Base-by-base conservation (phyloP, 2,113 vertebrate species). In the Coturnix japonica region DNA sequence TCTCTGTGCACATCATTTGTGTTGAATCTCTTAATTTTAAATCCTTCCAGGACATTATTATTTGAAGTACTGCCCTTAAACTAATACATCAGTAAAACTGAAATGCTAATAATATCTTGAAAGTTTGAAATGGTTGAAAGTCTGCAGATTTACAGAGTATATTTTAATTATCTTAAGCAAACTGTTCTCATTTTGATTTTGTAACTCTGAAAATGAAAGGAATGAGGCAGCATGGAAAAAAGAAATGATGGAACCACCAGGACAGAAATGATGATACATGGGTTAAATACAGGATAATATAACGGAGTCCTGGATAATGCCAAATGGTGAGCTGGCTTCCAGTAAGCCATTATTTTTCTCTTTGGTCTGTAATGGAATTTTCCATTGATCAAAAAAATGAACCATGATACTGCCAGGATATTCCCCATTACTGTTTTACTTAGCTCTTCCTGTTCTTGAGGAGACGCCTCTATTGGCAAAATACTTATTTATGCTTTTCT, bases 161-260 rank as follows among this genome's bases (percentile, higher is more conserved):
- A 3, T 56, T 91, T 60, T 80, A 80, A 85, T 94, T 88, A 71
- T 51, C 56, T 78, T 76, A 54, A 78, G 59, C 69, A 91, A 91
- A 79, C 44, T 91, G 46, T 91, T 96, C 88, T 41, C 3, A 28
- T 95, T 96, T 95, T 56, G 88, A 15, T 89, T 88, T 71, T 90
- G 46, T 37, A 67, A 54, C 66, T 85, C 18, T 72, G 81, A 57
- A 81, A 95, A 76, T 79, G 16, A 69, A 92, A 94, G 89, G 46
- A 95, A 10, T 44, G 93, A 93, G 73, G 88, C 44, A 89, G 64
- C 7, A 20, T 76, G 28, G 70, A 90, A 91, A 53, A 84, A 89
- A 72, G 88, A 91, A 96, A 85, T 90, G 5, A 88, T 61, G 83
- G 90, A 90, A 78, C 72, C 87, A 60, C 46, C 33, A 92, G 70